A percentile compares a stretch with the other conserved stretches of the same genome.
phyloP scores from a whole-genome alignment of 1,140 invertebrate species.

The Penaeus indicus region DNA sequence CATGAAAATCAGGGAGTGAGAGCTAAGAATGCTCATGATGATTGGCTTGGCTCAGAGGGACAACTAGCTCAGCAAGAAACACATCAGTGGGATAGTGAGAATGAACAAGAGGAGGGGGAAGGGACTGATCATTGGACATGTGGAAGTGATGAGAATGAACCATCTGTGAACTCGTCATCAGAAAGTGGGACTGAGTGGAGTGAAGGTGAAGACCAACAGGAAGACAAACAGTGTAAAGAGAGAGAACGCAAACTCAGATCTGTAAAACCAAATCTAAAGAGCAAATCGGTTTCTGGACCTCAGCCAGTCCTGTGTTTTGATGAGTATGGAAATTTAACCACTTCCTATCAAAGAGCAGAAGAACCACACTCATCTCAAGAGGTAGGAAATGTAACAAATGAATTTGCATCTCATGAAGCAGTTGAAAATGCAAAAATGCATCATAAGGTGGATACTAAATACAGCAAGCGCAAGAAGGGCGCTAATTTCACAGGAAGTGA shows the following conservation, averaged over 20 bases:
- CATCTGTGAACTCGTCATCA: not conserved
- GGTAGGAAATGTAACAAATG: not conserved
- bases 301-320: slow-evolving; percentile 55
- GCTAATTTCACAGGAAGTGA: not conserved
- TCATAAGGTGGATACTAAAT: too few relatives aligned
- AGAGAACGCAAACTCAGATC: not conserved
- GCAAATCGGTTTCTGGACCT: slow-evolving; percentile 3
- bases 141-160: not conserved
- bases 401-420: slow-evolving; percentile 3
- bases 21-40: too few relatives aligned
- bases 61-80: too few relatives aligned
- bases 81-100: not conserved
- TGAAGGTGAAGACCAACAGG: not conserved
- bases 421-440: not conserved
- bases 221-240: slow-evolving; percentile 26
- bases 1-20: too few relatives aligned
- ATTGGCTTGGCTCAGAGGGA: too few relatives aligned
- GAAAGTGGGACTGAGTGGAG: not conserved
- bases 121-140: not conserved
- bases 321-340: slow-evolving; percentile 58
- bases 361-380: not conserved
- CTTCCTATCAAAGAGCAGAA: slow-evolving; percentile 42
- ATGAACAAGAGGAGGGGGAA: not conserved
- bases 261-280: not conserved
- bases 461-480: too few relatives aligned